Conservation (phyloP, 2,113 vertebrate genomes). For the Peromyscus leucopus region DNA sequence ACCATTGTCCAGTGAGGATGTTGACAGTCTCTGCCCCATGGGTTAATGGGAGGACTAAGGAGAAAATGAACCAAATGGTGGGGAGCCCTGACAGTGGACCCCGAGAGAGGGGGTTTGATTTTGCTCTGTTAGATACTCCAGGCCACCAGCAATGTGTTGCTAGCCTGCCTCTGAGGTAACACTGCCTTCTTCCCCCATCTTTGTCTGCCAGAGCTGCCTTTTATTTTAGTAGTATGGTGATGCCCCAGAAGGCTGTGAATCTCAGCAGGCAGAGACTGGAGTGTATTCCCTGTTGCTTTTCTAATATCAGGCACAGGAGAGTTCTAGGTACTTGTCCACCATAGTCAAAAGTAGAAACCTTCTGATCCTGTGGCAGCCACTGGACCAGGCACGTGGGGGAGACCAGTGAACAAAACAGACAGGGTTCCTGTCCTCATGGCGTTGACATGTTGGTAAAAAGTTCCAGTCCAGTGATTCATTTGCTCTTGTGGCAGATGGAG, state of each 20-base stretch:
- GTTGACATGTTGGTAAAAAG: not conserved
- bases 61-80: not conserved
- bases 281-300: not conserved
- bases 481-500: not conserved
- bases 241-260: not conserved
- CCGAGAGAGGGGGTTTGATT: too few relatives aligned
- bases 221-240: not conserved
- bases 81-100: not conserved
- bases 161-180: not conserved
- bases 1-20: not conserved
- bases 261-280: not conserved
- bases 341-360: not conserved
- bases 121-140: too few relatives aligned
- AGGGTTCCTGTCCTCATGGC: not conserved
- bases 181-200: not conserved
- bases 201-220: not conserved
- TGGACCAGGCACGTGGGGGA: not conserved
- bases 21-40: fast-evolving
- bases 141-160: not conserved
- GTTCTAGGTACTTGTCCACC: not conserved
- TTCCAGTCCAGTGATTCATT: not conserved
- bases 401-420: not conserved
- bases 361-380: not conserved
- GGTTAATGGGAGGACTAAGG: not conserved
- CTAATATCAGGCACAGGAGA: not conserved